Evolutionary conservation across 2,888 invertebrate species (phyloP), one percentile per base, ranked within the genome.

Genomic region (Aphelenchoides bicaudatus): DNA sequence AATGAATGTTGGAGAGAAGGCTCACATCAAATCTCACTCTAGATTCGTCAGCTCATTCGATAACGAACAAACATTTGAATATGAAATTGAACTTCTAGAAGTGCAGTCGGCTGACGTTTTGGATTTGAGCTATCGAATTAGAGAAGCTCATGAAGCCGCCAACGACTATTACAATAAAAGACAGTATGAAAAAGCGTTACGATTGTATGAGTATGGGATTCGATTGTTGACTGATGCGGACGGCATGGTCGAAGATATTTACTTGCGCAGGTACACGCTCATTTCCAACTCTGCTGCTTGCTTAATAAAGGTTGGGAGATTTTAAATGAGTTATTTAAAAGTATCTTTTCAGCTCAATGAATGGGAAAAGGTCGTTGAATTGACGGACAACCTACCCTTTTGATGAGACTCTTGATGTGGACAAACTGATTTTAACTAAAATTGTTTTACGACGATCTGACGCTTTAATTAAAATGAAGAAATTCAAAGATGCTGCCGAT

Each of bases 401-500:
- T n/a, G n/a, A n/a, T n/a, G n/a, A n/a, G n/a, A n/a, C n/a, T n/a
- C n/a, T n/a, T n/a, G n/a, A 43, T 8, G 43, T 43, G 10, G 23
- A 43, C 43, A 43, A 6, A n/a, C 43, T 43, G 43, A 43, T 43
- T 25, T n/a, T 43, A 6, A 21, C 43, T 19, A 43, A 43, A n/a
- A 10, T 43, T 8, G 10, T 43, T 19, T n/a, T 43, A 25, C 43
- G 43, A 43, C 43, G 43, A n/a, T 19, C 43, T 10, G 43, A 43
- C 23, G 43, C 43, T 43, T 43, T 8, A 19, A 43, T 43, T 19
- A 43, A 43, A n/a, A 6, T 21, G 23, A 19, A 25, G 6, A 43
- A 43, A 8, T 43, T 21, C 43, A 25, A 43, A 43, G 43, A 43
- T 10, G 43, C 23, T 6, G 21, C 16, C 10, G 23, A 8, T 19